Percentiles rank a stretch among this genome's conserved stretches.
Evolutionary conservation across 2,797 vertebrate genomes (phyloP).

Genomic region (Scarus forsteni): DNA sequence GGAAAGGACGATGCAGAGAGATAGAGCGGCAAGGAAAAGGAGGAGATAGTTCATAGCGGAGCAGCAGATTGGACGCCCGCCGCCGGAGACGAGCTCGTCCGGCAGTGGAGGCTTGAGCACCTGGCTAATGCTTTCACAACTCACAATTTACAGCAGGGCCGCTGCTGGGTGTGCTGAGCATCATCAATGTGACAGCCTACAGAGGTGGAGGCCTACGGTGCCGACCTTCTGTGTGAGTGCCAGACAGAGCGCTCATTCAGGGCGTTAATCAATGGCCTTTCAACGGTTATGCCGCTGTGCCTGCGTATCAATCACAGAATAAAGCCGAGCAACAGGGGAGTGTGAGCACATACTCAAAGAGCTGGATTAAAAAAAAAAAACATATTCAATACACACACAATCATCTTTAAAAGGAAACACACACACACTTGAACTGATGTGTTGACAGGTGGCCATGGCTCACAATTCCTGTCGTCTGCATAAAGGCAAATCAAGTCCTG

Average conservation of each 20-base stretch:
- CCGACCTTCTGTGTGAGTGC: slow-evolving; percentile 67
- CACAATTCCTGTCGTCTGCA: slow-evolving; percentile 30
- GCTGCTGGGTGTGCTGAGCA: slow-evolving; percentile 50
- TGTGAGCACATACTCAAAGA: slow-evolving; percentile 49
- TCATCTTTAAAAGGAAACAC: slow-evolving; percentile 12
- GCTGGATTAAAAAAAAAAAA: slow-evolving; percentile 40
- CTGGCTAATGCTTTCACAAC: slow-evolving; percentile 80
- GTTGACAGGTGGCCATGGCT: slow-evolving; percentile 50
- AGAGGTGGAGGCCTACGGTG: slow-evolving; percentile 45
- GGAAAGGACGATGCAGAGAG: slow-evolving; percentile 48
- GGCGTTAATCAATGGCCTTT: slow-evolving; percentile 74
- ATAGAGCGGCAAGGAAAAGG: slow-evolving; percentile 30
- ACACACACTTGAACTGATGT: slow-evolving; percentile 27
- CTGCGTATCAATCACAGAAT: slow-evolving; percentile 53
- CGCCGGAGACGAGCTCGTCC: slow-evolving; percentile 53
- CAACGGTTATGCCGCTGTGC: slow-evolving; percentile 39
- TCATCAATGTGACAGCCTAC: slow-evolving; percentile 61
- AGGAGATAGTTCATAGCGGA: slow-evolving; percentile 46
- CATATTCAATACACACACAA: slow-evolving; percentile 3
- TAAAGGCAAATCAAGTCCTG: slow-evolving; percentile 49
- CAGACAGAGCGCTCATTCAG: slow-evolving; percentile 69
- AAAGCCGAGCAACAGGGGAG: slow-evolving; percentile 37
- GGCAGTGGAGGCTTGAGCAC: slow-evolving; percentile 73
- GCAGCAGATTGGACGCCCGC: slow-evolving; percentile 67
- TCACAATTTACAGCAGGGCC: slow-evolving; percentile 73